Evolutionary conservation across 2,888 invertebrate genomes (phyloP), one percentile per base, ranked within the genome.

Genomic region (Gymnoscelis rufifasciata): DNA sequence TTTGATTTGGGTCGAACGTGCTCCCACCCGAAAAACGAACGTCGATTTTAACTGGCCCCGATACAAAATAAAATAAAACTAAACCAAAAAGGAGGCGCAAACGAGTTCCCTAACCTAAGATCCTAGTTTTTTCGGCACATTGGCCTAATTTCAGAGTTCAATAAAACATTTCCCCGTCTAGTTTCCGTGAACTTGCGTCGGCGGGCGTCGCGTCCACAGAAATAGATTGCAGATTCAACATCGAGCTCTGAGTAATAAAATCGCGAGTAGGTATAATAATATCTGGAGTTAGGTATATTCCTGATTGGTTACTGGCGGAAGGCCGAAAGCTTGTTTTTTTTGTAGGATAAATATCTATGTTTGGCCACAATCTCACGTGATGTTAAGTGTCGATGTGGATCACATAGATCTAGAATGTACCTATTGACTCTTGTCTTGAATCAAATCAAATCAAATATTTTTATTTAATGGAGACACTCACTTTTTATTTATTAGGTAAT

Each of bases 111-210:
- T 43, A 52, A 55, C 51, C 53, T 47, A 46, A 7, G 26, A 45
- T 60, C 52, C 47, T 54, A 54, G 56, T 47, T 57, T 54, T 60
- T 48, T 46, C 58, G 75, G 64, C 79, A 75, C 66, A 70, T 67
- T 78, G 78, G 66, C 78, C 75, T 64, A 76, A 68, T 75, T 78
- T 68, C 59, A 47, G 64, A 68, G 76, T 75, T 75, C 71, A 71
- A 77, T 78, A 79, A 74, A 77, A 74, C 73, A 74, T 77, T 74
- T 73, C 71, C 74, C 63, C 66, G 68, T 71, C 74, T 71, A 66
- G 66, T 79, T 83, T 83, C 82, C 83, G 72, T 83, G 84, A 84
- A 84, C 83, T 83, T 84, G 83, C 72, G 19, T 60, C 76, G 71
- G 66, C 57, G 64, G 64, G 60, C 64, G 57, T 56, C 47, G 42